These are phyloP conservation scores for Ascaphus truei DNA, from an alignment of 2,113 vertebrate genomes.

Conservation along the genomic window DNA sequence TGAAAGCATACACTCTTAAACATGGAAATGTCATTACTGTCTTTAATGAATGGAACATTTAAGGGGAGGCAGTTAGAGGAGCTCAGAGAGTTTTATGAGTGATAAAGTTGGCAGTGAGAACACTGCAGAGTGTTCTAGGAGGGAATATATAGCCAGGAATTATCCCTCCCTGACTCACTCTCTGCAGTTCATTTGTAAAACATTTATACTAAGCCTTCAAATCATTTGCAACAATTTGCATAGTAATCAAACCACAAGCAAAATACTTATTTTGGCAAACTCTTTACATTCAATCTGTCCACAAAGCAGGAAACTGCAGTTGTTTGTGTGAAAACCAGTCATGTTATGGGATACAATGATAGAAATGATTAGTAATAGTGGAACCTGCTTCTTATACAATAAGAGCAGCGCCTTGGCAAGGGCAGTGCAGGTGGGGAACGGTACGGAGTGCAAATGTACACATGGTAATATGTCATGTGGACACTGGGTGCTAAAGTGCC, in stretches of 20 bases:
- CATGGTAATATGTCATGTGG: no score
- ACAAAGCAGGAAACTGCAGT: background rate
- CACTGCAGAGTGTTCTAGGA: constrained; percentile 11
- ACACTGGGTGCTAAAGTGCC: no score
- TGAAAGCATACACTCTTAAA: constrained; percentile 35
- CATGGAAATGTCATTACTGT: constrained; percentile 35
- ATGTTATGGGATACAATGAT: background rate
- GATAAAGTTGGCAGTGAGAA: constrained; percentile 27
- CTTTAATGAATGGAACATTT: constrained; percentile 36
- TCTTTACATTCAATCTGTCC: constrained; percentile 30
- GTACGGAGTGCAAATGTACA: background rate
- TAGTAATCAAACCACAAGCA: constrained; percentile 35
- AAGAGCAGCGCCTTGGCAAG: background rate
- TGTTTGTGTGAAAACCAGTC: background rate
- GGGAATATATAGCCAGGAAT: constrained; percentile 23
- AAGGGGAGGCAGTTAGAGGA: constrained; percentile 18
- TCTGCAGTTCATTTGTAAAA: constrained; percentile 34
- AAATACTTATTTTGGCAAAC: constrained; percentile 20
- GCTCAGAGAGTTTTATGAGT: constrained; percentile 36
- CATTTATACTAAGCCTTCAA: constrained; percentile 36
- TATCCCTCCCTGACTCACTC: constrained; percentile 18
- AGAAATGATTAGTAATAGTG: background rate
- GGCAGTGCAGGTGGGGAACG: background rate
- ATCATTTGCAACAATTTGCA: constrained; percentile 39
- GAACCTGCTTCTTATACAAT: background rate